Evolutionary conservation across 2,113 vertebrate species (phyloP), one percentile per base, ranked within the genome.

Genomic region (Muscicapa adusta): DNA sequence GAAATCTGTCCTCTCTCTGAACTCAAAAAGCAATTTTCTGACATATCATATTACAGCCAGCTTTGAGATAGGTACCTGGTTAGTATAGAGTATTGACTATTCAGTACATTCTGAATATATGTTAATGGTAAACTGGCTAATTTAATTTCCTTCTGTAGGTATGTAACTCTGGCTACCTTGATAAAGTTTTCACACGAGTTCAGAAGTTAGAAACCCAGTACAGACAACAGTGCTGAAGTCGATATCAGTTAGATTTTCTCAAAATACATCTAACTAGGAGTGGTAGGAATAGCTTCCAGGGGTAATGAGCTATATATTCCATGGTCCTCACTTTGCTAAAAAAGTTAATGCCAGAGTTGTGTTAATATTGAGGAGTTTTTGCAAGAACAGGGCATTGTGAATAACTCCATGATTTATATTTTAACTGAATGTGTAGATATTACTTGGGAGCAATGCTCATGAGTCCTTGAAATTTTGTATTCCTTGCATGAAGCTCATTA

Each of bases 1-100:
- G n/a, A 85, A 92, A 72, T 50, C 62, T 87, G 77, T 92, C 70
- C 50, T 89, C 66, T 89, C 57, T 76, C 84, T 65, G 77, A 93
- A 93, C 77, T 79, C 58, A 65, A 47, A 68, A 81, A 78, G 9
- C n/a, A 82, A 48, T 81, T 89, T n/a, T 81, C 40, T 84, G 68
- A 68, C 36, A 34, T 92, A 77, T 29, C 12, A 1, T 60, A 40
- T 80, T 94, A 72, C 77, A 77, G 57, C 9, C 29, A 78, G 51
- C 29, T 87, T 91, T 86, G 73, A 89, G 70, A 34, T 14, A 57
- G 57, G 42, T 93, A 91, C 48, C 80, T 78, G 73, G 18, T 72
- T 87, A 60, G 16, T 51, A 65, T 1, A 75, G n/a, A 87, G 53
- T 31, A 54, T 2, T 20, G 50, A 84, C 71, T 68, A 87, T 17